phyloP scores from a whole-genome alignment of 2,888 invertebrate genomes.

The Andrena minutula region DNA sequence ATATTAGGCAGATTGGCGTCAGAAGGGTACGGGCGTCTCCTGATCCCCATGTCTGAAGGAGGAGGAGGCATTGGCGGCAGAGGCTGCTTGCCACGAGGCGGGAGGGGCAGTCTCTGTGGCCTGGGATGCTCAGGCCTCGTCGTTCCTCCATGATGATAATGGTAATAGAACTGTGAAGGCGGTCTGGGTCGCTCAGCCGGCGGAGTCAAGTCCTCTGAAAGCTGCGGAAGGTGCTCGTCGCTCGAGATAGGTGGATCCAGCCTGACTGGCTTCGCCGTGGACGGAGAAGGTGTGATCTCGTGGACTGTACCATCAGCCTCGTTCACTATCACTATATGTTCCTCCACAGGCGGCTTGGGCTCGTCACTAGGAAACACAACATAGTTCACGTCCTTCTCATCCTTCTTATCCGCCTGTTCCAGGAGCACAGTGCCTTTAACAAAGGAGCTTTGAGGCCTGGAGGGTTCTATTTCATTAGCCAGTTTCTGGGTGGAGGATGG shows the following conservation, averaged over 20 bases:
- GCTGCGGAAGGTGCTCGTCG: constrained; percentile 72
- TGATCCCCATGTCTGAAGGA: constrained; percentile 47
- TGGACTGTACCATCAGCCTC: constrained; percentile 79
- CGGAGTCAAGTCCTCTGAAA: constrained; percentile 81
- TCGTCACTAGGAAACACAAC: constrained; percentile 66
- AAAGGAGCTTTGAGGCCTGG: constrained; percentile 35
- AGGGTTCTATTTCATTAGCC: constrained; percentile 58
- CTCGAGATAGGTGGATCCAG: constrained; percentile 20
- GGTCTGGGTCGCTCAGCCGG: constrained; percentile 75
- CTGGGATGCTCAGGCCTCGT: constrained; percentile 65
- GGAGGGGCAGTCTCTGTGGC: constrained; percentile 75
- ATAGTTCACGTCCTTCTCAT: constrained; percentile 54
- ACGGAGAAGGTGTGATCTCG: constrained; percentile 69
- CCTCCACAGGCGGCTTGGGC: constrained; percentile 71
- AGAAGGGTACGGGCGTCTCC: constrained; percentile 72
- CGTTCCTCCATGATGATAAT: constrained; percentile 68
- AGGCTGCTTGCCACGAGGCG: constrained; percentile 64
- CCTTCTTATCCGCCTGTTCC: constrained; percentile 45
- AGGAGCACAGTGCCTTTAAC: constrained; percentile 42
- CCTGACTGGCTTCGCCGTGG: constrained; percentile 44
- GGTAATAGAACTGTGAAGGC: constrained; percentile 76
- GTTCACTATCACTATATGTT: constrained; percentile 79
- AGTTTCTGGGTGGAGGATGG: constrained; percentile 43
- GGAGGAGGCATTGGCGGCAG: constrained; percentile 27
- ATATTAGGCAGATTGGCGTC: constrained; percentile 87